Conservation (phyloP, 2,113 vertebrate species). For the Artemisiospiza belli region DNA sequence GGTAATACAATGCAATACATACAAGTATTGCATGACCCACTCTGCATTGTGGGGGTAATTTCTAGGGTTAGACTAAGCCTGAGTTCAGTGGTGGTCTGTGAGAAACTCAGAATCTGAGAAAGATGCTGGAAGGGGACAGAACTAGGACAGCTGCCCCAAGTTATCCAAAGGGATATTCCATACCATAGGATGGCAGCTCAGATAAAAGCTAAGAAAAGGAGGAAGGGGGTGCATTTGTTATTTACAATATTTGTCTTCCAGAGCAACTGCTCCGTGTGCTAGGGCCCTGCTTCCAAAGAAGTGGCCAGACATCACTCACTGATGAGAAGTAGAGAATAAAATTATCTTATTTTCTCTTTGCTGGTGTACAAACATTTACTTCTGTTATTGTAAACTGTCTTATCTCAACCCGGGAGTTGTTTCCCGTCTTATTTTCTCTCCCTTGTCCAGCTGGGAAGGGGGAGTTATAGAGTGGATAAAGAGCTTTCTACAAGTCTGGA, state of each 20-base stretch:
- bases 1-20: neutral
- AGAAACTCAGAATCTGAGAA: neutral
- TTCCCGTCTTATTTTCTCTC: neutral
- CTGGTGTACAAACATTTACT: neutral
- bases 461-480: neutral
- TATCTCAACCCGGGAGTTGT: neutral
- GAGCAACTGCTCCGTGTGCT: neutral
- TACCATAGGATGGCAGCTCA: neutral
- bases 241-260: neutral
- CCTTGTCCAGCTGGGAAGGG: neutral
- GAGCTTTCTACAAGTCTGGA: neutral
- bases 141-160: no score
- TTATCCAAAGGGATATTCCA: neutral
- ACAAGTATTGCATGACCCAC: neutral
- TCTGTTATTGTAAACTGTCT: neutral
- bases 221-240: neutral
- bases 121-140: neutral
- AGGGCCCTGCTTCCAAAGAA: fast-evolving
- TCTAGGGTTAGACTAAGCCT: neutral
- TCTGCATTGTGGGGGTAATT: neutral
- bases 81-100: neutral
- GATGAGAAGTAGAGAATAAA: neutral
- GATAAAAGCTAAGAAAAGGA: neutral
- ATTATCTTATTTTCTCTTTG: neutral
- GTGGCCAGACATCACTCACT: neutral